Base-by-base conservation (phyloP, 2,113 vertebrate genomes). In the Triplophysa tibetana region DNA sequence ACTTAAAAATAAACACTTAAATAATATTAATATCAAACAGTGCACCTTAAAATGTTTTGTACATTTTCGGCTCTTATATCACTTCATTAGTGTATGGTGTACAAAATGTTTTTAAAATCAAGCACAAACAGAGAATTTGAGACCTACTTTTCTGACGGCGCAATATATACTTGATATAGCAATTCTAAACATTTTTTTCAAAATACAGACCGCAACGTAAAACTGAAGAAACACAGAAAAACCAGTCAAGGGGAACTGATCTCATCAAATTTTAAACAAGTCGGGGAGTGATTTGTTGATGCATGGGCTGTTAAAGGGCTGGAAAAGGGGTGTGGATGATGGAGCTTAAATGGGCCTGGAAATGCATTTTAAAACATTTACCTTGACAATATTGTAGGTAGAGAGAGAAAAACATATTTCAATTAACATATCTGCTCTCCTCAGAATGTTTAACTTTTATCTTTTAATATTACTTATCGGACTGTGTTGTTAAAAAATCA, bases 251-350 rank as follows among this genome's bases (percentile, higher is more conserved):
- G 89, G 90, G 91, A 92, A 92, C 79, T 92, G 92, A 93, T 91
- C 84, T 91, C 85, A 93, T 93, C 86, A 93, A 92, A 93, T 93
- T 92, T 93, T 93, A 87, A 93, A 90, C 87, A 88, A 62, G 84
- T 90, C 83, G 70, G 85, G 80, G 83, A 86, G 85, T 80, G 78
- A 83, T 79, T 81, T 84, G 89, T 82, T 78, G 50, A 82, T 41
- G 62, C 82, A 64, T 70, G 86, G 86, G 87, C 85, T 87, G 56
- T 77, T 60, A 61, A 38, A 75, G 80, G 72, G 16, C 73, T 70
- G 66, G 50, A 69, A 56, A 60, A 82, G 70, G 54, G 73, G 58
- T 14, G n/a, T 33, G n/a, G 13, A 24, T 67, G 73, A 48, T 29
- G 64, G 21, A 70, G 75, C 43, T 41, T 63, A 74, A 73, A 54